Evolutionary conservation across 2,113 vertebrate genomes (phyloP).

Genomic region (Hyla sarda): DNA sequence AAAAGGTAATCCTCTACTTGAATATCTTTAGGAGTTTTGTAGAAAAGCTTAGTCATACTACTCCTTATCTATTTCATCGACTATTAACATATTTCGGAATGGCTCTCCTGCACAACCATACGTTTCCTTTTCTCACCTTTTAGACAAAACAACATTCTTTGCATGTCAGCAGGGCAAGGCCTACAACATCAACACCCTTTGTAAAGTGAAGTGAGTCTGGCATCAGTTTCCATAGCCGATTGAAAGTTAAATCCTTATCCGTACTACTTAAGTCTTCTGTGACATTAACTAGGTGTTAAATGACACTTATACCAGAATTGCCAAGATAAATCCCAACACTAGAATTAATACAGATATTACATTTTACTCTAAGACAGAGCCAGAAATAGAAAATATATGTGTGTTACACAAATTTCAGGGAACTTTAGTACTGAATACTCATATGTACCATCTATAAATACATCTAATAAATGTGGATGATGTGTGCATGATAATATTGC

Average conservation of each 20-base stretch:
- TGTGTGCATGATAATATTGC: background rate
- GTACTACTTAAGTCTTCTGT: background rate
- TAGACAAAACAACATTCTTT: background rate
- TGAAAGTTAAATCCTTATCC: background rate
- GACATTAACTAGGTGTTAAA: constrained; percentile 1
- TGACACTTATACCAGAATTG: background rate
- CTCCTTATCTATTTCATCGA: no score
- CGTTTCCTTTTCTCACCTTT: no score
- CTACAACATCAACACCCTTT: background rate
- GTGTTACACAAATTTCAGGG: background rate
- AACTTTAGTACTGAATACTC: background rate
- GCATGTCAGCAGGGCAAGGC: background rate
- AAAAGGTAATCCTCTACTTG: no score
- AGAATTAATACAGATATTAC: background rate
- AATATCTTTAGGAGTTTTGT: no score
- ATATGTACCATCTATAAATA: background rate
- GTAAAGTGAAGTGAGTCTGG: background rate
- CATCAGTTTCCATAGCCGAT: background rate
- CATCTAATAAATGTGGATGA: background rate
- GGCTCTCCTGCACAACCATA: no score
- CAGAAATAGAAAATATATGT: background rate
- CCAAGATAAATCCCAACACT: background rate
- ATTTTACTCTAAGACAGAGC: background rate
- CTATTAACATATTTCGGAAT: no score
- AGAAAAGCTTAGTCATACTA: no score